Percentiles rank a stretch among this genome's conserved stretches.
These are phyloP conservation scores for Aproaerema taeniolella DNA, from an alignment of 2,888 invertebrate species.

Conservation along the genomic window DNA sequence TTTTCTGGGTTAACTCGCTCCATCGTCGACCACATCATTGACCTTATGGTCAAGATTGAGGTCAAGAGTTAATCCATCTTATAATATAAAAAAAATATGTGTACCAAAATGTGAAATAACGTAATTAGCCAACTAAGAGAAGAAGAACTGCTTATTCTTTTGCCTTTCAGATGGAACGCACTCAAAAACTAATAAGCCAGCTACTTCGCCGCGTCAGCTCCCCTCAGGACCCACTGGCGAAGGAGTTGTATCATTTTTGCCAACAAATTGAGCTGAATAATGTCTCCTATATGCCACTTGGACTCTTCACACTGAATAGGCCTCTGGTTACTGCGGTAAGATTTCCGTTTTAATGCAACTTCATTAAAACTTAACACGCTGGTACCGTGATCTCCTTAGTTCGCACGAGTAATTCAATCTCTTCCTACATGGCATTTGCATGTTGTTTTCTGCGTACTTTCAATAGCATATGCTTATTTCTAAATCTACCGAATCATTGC, in stretches of 20 bases:
- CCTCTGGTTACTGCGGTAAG: conserved; percentile 14
- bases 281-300: conserved; percentile 7
- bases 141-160: too few species aligned
- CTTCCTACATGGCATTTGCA: too few species aligned
- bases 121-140: too few species aligned
- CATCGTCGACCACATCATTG: too few species aligned
- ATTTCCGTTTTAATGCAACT: neutral
- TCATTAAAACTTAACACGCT: neutral
- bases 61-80: too few species aligned
- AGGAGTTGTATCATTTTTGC: conserved; percentile 7
- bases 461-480: too few species aligned
- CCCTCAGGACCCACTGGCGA: neutral
- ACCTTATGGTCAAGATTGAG: too few species aligned
- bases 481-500: too few species aligned
- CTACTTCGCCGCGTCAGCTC: conserved; percentile 3
- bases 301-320: conserved; percentile 9
- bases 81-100: too few species aligned
- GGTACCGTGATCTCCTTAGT: neutral
- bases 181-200: conserved; percentile 2
- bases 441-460: too few species aligned
- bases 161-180: neutral
- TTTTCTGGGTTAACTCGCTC: too few species aligned
- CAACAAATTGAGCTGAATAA: conserved; percentile 9
- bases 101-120: too few species aligned
- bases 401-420: neutral